Percentiles rank a stretch among this genome's conserved stretches.
Evolutionary conservation across 2,113 vertebrate genomes (phyloP).

Genomic region (Ammospiza caudacuta): DNA sequence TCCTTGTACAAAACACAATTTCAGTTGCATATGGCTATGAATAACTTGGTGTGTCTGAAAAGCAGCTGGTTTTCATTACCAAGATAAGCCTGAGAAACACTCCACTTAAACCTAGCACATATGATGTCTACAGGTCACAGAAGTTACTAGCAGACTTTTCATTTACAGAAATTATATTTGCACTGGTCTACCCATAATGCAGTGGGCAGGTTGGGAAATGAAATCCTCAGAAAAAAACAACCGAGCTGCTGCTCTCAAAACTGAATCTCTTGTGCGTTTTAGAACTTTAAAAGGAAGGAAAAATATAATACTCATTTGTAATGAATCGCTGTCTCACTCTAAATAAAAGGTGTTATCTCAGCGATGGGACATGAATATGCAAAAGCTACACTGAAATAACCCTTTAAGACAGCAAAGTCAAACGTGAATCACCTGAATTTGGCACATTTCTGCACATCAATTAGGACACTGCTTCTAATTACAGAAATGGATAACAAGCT

Average conservation of each 20-base stretch:
- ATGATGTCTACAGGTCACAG: slow-evolving; percentile 2
- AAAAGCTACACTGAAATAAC: not conserved
- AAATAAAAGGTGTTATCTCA: not conserved
- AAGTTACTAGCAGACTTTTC: slow-evolving; percentile 23
- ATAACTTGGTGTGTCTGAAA: not conserved
- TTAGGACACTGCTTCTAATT: slow-evolving; percentile 28
- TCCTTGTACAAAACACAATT: not conserved
- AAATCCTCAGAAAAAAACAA: slow-evolving; percentile 24
- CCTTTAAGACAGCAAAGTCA: not conserved
- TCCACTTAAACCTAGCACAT: slow-evolving; percentile 33
- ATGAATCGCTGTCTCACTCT: not conserved
- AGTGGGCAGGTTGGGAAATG: not conserved
- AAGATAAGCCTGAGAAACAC: not conserved
- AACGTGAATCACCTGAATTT: not conserved
- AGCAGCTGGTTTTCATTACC: slow-evolving; percentile 51
- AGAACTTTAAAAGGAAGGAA: not conserved
- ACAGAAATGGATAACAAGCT: slow-evolving; percentile 3
- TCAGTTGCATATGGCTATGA: not conserved
- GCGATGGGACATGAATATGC: not conserved
- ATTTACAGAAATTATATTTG: slow-evolving; percentile 58
- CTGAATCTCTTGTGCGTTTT: not conserved
- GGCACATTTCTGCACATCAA: not conserved
- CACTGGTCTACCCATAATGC: not conserved
- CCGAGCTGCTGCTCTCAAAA: slow-evolving; percentile 6
- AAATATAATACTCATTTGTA: not conserved